A percentile compares a stretch with the other conserved stretches of the same genome.
These are phyloP conservation scores for Lophius americanus DNA, from an alignment of 2,797 vertebrate genomes.

Conservation along the genomic window DNA sequence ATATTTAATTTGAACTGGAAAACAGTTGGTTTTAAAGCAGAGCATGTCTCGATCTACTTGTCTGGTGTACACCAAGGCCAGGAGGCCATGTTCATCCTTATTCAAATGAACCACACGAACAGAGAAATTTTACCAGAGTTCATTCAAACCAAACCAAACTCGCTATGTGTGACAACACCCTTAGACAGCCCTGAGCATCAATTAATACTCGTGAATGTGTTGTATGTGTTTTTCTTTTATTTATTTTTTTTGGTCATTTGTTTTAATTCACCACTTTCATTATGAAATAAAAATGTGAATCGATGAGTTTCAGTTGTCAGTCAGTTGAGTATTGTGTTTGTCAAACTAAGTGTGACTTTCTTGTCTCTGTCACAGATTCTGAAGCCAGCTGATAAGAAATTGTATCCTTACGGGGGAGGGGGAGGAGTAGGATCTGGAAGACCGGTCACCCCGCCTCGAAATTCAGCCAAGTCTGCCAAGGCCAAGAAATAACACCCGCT, in stretches of 20 bases:
- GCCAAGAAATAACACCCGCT: slow-evolving; percentile 87
- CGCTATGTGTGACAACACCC: no score
- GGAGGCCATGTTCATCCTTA: no score
- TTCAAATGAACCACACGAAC: no score
- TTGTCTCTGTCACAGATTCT: slow-evolving; percentile 77
- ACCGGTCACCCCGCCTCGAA: slow-evolving; percentile 85
- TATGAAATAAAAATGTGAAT: no score
- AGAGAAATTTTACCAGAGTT: no score
- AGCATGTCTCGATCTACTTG: no score
- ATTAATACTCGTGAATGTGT: neutral
- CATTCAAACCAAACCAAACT: no score
- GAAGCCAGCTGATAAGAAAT: slow-evolving; percentile 87
- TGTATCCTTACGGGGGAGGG: slow-evolving; percentile 83
- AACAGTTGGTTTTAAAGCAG: no score
- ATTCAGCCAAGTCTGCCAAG: slow-evolving; percentile 85
- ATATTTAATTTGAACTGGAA: no score
- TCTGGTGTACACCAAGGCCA: no score
- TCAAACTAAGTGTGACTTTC: slow-evolving; percentile 12
- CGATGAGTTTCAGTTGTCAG: neutral
- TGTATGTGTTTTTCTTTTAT: neutral
- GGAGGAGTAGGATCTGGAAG: slow-evolving; percentile 84
- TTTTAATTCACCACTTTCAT: no score
- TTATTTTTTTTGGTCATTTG: no score
- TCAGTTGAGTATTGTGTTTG: neutral
- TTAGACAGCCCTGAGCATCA: neutral